A percentile compares a stretch with the other conserved stretches of the same genome.
phyloP scores from a whole-genome alignment of 2,113 vertebrate species.

The Danionella cerebrum region DNA sequence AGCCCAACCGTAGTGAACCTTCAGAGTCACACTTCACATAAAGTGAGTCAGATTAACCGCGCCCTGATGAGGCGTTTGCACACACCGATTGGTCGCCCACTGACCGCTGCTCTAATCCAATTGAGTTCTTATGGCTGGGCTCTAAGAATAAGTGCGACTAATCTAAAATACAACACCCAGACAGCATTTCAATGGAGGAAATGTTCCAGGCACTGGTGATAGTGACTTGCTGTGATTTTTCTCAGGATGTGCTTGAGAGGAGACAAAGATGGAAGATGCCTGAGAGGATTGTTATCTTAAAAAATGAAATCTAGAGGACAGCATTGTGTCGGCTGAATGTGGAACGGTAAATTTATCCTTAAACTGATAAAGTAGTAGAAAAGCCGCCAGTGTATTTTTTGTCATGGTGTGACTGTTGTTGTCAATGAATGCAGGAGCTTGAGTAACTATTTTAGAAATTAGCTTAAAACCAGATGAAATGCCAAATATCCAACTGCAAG shows the following conservation, averaged over 20 bases:
- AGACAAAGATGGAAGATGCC: slow-evolving; percentile 58
- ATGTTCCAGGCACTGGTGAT: slow-evolving; percentile 17
- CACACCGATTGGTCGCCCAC: slow-evolving; percentile 43
- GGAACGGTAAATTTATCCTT: slow-evolving; percentile 50
- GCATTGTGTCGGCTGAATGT: slow-evolving; percentile 42
- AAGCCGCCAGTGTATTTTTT: too few relatives aligned
- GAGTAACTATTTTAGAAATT: too few relatives aligned
- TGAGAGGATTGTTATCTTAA: slow-evolving; percentile 49
- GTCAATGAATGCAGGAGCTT: too few relatives aligned
- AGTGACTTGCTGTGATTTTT: neutral
- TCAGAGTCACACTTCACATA: neutral
- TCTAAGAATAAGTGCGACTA: slow-evolving; percentile 65
- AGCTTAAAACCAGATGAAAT: too few relatives aligned
- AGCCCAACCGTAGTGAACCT: neutral
- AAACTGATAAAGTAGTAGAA: neutral
- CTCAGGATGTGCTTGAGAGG: slow-evolving; percentile 30
- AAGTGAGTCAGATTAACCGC: slow-evolving; percentile 49
- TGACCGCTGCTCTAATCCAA: slow-evolving; percentile 68
- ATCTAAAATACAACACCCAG: slow-evolving; percentile 42
- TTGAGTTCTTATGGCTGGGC: slow-evolving; percentile 64
- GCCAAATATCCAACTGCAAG: too few relatives aligned
- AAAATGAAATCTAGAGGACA: slow-evolving; percentile 38
- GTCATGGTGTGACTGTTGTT: neutral
- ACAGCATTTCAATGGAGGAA: slow-evolving; percentile 36
- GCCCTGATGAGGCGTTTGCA: slow-evolving; percentile 14